phyloP scores from a whole-genome alignment of 1,140 invertebrate species.

The Achatina immaculata region DNA sequence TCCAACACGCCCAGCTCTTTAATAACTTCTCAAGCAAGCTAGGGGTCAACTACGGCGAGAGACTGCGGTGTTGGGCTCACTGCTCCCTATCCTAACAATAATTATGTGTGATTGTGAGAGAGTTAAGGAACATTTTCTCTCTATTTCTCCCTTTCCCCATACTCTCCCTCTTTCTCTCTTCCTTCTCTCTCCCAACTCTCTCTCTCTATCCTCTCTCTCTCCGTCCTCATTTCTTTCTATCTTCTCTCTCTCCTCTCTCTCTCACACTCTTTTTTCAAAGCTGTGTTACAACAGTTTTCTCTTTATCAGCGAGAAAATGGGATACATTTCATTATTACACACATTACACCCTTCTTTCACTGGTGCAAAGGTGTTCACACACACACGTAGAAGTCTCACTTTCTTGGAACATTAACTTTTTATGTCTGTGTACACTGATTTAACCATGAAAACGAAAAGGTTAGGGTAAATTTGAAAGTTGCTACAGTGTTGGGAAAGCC shows the following conservation, averaged over 20 bases:
- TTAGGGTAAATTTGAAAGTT: no score
- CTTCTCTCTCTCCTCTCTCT: not conserved
- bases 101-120: not conserved
- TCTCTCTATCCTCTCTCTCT: not conserved
- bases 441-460: no score
- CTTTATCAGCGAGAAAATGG: no score
- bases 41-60: not conserved
- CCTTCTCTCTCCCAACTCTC: not conserved
- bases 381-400: no score
- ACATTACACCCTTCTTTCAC: no score
- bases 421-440: no score
- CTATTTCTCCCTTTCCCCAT: not conserved
- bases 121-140: not conserved
- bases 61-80: not conserved
- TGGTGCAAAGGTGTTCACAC: no score
- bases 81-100: no score
- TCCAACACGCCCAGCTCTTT: not conserved
- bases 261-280: conserved; percentile 11
- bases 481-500: no score
- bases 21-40: conserved; percentile 2
- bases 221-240: not conserved
- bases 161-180: not conserved
- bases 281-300: no score
- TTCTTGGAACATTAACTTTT: no score
- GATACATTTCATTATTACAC: no score